These are phyloP conservation scores for Hycleus cichorii DNA, from an alignment of 1,140 invertebrate species.

Conservation along the genomic window DNA sequence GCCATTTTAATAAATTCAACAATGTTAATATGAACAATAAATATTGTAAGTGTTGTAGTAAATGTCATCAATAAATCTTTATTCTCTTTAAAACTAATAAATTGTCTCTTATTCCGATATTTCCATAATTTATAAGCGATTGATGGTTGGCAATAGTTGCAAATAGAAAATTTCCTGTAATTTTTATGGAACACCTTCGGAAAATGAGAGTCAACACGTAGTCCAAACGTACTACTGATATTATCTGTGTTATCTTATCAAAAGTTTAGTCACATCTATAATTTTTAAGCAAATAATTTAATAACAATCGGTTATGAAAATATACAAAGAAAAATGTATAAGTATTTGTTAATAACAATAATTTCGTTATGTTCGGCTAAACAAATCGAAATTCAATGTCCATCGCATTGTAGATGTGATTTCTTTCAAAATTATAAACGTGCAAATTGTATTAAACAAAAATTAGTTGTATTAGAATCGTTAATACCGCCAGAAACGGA, in stretches of 20 bases:
- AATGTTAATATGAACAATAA: constrained; percentile 15
- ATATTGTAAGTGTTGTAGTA: constrained; percentile 14
- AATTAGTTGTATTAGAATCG: constrained; percentile 43
- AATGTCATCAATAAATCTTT: constrained; percentile 11
- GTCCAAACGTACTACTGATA: background rate
- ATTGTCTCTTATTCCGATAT: background rate
- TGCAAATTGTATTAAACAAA: constrained; percentile 44
- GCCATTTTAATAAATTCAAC: constrained; percentile 3
- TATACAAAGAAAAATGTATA: constrained; percentile 4
- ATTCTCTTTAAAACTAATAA: constrained; percentile 2
- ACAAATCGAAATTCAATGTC: constrained; percentile 34
- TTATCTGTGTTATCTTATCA: constrained; percentile 9
- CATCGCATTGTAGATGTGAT: constrained; percentile 48
- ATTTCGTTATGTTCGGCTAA: background rate
- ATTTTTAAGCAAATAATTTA: background rate
- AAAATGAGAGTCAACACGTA: no score
- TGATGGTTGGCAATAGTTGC: no score
- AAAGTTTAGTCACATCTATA: background rate
- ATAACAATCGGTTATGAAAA: background rate
- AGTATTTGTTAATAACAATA: background rate
- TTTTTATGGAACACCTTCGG: no score
- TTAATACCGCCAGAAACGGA: constrained; percentile 43
- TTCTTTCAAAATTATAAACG: constrained; percentile 42
- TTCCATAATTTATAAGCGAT: no score
- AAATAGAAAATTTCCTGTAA: no score